Evolutionary conservation across 2,888 invertebrate species (phyloP).

Genomic region (Nipponacmea schrenckii): DNA sequence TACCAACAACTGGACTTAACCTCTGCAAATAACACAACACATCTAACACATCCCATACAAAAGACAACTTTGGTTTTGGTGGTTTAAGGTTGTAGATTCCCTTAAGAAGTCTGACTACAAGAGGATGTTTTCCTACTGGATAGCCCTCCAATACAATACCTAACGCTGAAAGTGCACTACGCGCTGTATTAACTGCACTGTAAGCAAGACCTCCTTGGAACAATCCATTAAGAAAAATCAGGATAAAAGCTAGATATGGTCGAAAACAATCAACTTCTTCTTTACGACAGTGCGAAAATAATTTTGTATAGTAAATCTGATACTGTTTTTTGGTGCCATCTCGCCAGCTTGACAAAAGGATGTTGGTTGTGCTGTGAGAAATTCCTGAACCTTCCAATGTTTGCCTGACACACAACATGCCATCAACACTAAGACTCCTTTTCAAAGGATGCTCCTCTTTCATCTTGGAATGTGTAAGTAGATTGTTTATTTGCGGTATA

Average conservation of each 20-base stretch:
- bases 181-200: slow-evolving; percentile 27
- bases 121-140: slow-evolving; percentile 18
- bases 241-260: no score
- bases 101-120: slow-evolving; percentile 13
- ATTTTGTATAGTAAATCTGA: slow-evolving; percentile 23
- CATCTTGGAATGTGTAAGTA: slow-evolving; percentile 15
- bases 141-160: slow-evolving; percentile 4
- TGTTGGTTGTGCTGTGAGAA: slow-evolving; percentile 13
- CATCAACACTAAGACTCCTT: not conserved
- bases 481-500: slow-evolving; percentile 16
- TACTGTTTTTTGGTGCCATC: slow-evolving; percentile 28
- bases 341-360: no score
- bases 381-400: slow-evolving; percentile 21
- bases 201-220: slow-evolving; percentile 20
- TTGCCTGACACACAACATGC: slow-evolving; percentile 12
- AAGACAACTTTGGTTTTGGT: slow-evolving; percentile 4
- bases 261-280: no score
- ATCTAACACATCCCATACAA: slow-evolving; percentile 10
- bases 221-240: no score
- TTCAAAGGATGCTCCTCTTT: not conserved
- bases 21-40: no score
- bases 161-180: slow-evolving; percentile 21
- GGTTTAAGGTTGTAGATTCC: slow-evolving; percentile 10
- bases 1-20: no score
- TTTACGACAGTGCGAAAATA: slow-evolving; percentile 26